Evolutionary conservation across 2,113 vertebrate genomes (phyloP).

Genomic region (Ellobius talpinus): DNA sequence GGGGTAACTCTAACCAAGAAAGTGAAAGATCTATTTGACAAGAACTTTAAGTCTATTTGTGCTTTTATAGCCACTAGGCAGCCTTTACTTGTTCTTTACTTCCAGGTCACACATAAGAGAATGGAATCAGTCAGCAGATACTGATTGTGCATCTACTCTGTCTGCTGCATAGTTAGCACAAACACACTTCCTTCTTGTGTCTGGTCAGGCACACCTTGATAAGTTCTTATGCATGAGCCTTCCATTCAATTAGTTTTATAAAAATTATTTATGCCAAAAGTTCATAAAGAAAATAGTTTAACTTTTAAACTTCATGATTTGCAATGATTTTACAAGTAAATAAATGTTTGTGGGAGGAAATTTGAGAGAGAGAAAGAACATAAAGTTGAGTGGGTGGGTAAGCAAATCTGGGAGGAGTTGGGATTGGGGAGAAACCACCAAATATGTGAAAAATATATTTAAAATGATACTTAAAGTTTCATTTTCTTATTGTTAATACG

Average conservation of each 20-base stretch:
- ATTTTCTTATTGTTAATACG: constrained; percentile 21
- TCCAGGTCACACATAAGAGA: not conserved
- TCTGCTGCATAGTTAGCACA: not conserved
- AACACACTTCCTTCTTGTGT: not conserved
- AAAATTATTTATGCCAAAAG: not conserved
- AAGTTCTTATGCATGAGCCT: not conserved
- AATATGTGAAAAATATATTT: not conserved
- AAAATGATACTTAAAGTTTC: not conserved
- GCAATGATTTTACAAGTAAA: not conserved
- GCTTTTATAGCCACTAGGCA: not conserved
- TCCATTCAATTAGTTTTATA: not conserved
- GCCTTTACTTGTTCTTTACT: not conserved
- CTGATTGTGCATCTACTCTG: not conserved
- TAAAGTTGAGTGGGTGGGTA: not conserved
- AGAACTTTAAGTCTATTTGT: too few relatives aligned
- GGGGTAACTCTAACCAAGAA: too few relatives aligned
- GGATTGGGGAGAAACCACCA: not conserved
- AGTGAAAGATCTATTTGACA: too few relatives aligned
- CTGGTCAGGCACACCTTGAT: not conserved
- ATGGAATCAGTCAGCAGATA: not conserved
- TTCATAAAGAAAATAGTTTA: not conserved
- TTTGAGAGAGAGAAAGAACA: not conserved
- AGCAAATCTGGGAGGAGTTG: not conserved
- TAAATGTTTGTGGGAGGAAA: not conserved
- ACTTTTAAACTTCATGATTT: constrained; percentile 45